Evolutionary conservation across 2,888 invertebrate genomes (phyloP), one percentile per base, ranked within the genome.

Genomic region (Andrena dorsata): DNA sequence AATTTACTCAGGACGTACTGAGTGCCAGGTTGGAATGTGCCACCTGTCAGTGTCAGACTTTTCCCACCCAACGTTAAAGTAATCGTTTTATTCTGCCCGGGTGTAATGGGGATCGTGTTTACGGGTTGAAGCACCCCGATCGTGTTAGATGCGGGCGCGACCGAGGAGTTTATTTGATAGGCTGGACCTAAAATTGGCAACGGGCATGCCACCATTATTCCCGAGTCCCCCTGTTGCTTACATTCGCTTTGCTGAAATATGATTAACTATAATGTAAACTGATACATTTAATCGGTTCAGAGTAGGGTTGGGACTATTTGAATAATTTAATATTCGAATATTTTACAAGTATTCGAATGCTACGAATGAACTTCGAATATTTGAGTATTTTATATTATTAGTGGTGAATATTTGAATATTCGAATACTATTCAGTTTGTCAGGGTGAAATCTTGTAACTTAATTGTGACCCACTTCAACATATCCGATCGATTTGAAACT

Each of bases 1-100:
- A 90, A 61, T 76, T 92, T 91, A 63, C 91, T 90, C 51, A 93
- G 69, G 3, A 92, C 87, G 8, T 90, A 92, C 10, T 92, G 91
- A 20, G 90, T 85, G 51, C 89, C 88, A 41, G 89, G 76, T 32
- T 88, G 85, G 2, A 90, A 86, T 66, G 90, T 87, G 32, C 90
- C 90, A 10, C 91, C 88, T 28, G 89, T 89, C 28, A 93, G 81
- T 16, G 90, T 92, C 30, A 93, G 75, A 6, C 90, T 86, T 79
- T 93, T 92, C 0, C 90, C 86, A 28, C 86, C 90, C 4, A 91
- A 86, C 53, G 90, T 89, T 30, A 92, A 75, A 47, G 90, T 91
- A 2, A 93, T 85, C 0, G 91, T 92, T 82, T 90, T 90, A 70
- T 76, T 90, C 41, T 85, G 84, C 3, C 88, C 82, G 2, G 91